Base-by-base conservation (phyloP, 64 coral and sea anemone species). In the Dendronephthya gigantea region DNA sequence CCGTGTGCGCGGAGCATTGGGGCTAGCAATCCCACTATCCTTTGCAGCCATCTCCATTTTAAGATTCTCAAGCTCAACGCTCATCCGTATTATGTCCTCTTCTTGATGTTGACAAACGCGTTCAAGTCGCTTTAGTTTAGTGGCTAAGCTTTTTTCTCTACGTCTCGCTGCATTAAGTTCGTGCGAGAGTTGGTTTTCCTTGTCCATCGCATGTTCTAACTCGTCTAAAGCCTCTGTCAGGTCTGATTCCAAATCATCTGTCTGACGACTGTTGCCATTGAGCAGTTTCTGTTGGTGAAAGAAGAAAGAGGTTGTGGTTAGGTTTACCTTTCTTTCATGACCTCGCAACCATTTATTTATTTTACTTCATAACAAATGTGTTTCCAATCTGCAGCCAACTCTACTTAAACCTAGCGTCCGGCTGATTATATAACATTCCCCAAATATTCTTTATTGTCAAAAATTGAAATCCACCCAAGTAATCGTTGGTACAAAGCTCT, bases 191-290 rank as follows among this genome's bases (percentile, higher is more conserved):
- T 98, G 92, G 35, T 98, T 98, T 29, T 98, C 92, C 39, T 92
- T 85, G 81, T 98, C 95, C 22, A 98, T 39, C 0, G 95, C 95
- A 79, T 93, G 92, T 50, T 92, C 93, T 9, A 98, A 82, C 85
- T 98, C 95, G 27, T 98, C 92, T 5, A 98, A 82, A 69, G 95
- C 89, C 47, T 98, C 95, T 40, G 95, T 93, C 43, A 98, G 85
- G 55, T 98, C 95, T n/a, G 90, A 82, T 83, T 98, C 95, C 31
- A 98, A 86, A 45, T 93, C 40, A n/a, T 89, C 40, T 68, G 93
- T 72, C 72, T 98, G 93, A 59, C 93, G 92, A 58, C 89, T 93
- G 40, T 82, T 93, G 23, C 91, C 92, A 30, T 93, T 86, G 31
- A 90, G 87, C 29, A 98, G 51, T 33, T 89, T 87, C 95, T 98